phyloP scores from a whole-genome alignment of 2,797 vertebrate genomes.

The Etheostoma perlongum region DNA sequence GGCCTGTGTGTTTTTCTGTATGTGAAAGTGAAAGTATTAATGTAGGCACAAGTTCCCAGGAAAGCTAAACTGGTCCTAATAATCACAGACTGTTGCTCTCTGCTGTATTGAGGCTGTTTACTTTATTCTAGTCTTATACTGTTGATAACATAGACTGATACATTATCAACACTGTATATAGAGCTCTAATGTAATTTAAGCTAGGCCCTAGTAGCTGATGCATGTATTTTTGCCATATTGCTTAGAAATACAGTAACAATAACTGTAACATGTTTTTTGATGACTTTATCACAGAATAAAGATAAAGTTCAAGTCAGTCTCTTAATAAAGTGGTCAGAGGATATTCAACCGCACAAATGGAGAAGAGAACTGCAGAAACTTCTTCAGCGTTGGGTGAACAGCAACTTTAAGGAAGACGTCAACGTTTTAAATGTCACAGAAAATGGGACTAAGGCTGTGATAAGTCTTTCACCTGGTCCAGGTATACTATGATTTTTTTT shows the following conservation, averaged over 20 bases:
- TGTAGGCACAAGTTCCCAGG: not conserved
- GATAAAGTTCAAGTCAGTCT: slow-evolving; percentile 6
- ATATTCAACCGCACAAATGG: accelerated
- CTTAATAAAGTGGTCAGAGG: slow-evolving; percentile 21
- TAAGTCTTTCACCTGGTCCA: slow-evolving; percentile 32
- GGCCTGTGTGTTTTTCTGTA: not conserved
- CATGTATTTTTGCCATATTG: not conserved
- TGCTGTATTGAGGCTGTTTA: not conserved
- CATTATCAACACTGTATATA: not conserved
- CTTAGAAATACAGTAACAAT: not conserved
- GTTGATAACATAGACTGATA: no score
- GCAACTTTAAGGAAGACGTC: accelerated
- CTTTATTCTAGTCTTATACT: not conserved
- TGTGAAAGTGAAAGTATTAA: slow-evolving; percentile 26
- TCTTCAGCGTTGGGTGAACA: slow-evolving; percentile 65
- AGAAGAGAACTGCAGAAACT: accelerated
- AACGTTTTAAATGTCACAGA: accelerated
- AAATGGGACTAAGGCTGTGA: not conserved
- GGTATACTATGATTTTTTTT: slow-evolving; percentile 44
- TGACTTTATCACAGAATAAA: not conserved
- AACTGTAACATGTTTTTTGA: slow-evolving; percentile 4
- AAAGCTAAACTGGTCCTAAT: not conserved
- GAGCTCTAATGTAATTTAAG: not conserved
- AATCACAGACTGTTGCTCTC: not conserved
- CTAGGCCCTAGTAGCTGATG: no score